These are phyloP conservation scores for Drosophila trichaetosa DNA, from an alignment of 2,888 invertebrate species.

Conservation along the genomic window DNA sequence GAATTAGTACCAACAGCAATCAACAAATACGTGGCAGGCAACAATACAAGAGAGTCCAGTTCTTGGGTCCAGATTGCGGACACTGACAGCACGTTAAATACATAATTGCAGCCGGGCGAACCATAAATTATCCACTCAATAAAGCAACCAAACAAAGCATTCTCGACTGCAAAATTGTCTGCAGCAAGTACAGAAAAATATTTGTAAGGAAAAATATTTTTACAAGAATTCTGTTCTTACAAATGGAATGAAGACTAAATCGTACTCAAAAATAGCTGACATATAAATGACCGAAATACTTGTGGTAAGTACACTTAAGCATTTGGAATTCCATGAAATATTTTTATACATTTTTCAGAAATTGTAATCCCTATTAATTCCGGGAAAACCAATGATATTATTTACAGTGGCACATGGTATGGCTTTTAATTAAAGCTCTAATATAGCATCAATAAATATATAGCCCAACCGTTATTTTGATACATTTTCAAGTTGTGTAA, in stretches of 20 bases:
- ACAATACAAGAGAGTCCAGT: not conserved
- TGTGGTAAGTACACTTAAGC: not conserved
- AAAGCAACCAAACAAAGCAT: not conserved
- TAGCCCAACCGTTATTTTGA: constrained; percentile 29
- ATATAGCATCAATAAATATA: not conserved
- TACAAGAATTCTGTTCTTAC: not conserved
- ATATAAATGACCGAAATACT: not conserved
- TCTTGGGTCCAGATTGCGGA: not conserved
- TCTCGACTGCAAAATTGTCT: not conserved
- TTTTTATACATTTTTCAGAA: not conserved
- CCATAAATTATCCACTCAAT: constrained; percentile 13
- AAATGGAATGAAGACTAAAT: not conserved
- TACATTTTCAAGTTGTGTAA: constrained; percentile 25
- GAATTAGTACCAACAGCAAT: constrained; percentile 7
- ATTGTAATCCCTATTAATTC: not conserved
- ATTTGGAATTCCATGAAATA: not conserved
- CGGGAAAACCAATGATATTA: not conserved
- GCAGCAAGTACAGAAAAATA: not conserved
- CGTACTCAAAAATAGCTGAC: not conserved
- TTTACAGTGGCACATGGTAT: not conserved
- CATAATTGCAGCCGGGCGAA: constrained; percentile 32
- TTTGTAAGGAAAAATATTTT: not conserved
- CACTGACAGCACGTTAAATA: constrained; percentile 17
- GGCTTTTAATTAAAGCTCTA: not conserved
- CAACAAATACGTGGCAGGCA: not conserved